A percentile compares a stretch with the other conserved stretches of the same genome.
Evolutionary conservation across 2,113 vertebrate genomes (phyloP).

Genomic region (Muntiacus muntjak): DNA sequence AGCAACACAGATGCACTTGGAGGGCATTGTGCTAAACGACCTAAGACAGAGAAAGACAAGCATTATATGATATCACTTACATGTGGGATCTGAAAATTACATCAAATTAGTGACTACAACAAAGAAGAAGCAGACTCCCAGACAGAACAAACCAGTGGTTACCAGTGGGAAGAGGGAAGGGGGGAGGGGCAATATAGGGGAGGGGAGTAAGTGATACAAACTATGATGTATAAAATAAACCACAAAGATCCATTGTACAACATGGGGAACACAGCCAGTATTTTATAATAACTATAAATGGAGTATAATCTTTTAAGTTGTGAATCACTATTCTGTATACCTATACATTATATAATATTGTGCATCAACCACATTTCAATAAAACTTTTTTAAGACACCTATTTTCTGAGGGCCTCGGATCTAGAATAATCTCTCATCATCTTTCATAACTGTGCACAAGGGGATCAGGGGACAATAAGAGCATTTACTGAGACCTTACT

Average conservation of each 20-base stretch:
- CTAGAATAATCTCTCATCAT: too few species aligned
- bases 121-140: not conserved
- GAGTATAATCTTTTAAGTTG: not conserved
- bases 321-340: not conserved
- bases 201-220: not conserved
- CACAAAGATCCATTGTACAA: not conserved
- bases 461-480: not conserved
- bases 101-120: not conserved
- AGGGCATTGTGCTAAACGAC: not conserved
- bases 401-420: not conserved
- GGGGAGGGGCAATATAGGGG: not conserved
- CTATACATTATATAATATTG: not conserved
- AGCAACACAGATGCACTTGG: not conserved
- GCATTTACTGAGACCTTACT: not conserved
- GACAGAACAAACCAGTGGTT: not conserved
- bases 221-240: not conserved
- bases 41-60: not conserved
- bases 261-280: not conserved
- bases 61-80: not conserved
- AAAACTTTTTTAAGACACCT: not conserved
- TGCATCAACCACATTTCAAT: not conserved
- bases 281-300: not conserved
- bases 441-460: not conserved
- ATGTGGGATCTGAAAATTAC: not conserved
- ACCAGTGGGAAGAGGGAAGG: not conserved